Evolutionary conservation across 1,140 invertebrate species (phyloP).

Genomic region (Phymorhynchus buccinoides): DNA sequence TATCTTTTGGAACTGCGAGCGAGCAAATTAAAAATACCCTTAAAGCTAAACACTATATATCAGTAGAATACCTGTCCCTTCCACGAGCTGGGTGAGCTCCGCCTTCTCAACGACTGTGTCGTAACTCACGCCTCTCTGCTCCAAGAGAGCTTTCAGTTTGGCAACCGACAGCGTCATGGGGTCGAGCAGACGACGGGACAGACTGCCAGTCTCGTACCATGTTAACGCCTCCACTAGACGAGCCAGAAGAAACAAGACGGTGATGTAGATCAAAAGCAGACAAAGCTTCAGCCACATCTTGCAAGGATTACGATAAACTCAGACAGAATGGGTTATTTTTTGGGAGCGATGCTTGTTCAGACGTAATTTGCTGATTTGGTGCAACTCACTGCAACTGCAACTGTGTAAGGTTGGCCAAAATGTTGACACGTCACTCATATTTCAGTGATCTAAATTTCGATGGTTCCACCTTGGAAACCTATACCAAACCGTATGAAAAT

Average conservation of each 20-base stretch:
- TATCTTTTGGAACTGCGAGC: too few relatives aligned
- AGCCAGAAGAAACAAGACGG: slow-evolving; percentile 71
- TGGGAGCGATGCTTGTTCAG: neutral
- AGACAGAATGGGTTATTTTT: neutral
- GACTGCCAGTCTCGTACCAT: slow-evolving; percentile 70
- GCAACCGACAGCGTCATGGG: slow-evolving; percentile 75
- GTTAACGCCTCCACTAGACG: slow-evolving; percentile 71
- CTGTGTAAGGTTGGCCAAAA: neutral
- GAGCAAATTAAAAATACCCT: too few relatives aligned
- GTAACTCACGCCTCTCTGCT: slow-evolving; percentile 76
- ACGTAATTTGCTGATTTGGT: neutral
- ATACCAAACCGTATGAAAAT: neutral
- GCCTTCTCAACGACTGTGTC: slow-evolving; percentile 75
- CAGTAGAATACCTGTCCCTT: slow-evolving; percentile 75
- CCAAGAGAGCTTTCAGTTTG: slow-evolving; percentile 75
- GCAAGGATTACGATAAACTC: neutral
- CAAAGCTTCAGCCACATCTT: slow-evolving; percentile 72
- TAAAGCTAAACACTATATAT: too few relatives aligned
- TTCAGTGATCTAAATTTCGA: neutral
- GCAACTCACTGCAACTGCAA: neutral
- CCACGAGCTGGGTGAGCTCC: slow-evolving; percentile 74
- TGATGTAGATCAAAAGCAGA: slow-evolving; percentile 70
- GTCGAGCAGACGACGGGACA: slow-evolving; percentile 71
- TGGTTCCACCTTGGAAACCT: neutral
- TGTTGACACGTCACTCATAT: slow-evolving; percentile 30